Evolutionary conservation across 2,797 vertebrate genomes (phyloP).

Genomic region (Novumbra hubbsi): DNA sequence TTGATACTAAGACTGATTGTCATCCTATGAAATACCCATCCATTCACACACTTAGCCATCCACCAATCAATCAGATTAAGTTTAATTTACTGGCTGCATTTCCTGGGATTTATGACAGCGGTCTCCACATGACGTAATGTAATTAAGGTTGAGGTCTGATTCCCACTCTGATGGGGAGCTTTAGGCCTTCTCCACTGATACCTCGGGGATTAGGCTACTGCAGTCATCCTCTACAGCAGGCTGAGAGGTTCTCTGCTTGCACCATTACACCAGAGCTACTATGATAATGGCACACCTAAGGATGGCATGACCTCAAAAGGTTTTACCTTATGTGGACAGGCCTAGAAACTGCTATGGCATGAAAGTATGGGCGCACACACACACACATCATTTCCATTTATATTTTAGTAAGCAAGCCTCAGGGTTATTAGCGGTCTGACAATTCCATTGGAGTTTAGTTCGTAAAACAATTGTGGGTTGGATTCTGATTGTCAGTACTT

Average conservation of each 20-base stretch:
- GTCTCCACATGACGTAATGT: conserved; percentile 5
- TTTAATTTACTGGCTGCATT: conserved; percentile 6
- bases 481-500: no score
- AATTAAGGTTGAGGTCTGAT: conserved; percentile 1
- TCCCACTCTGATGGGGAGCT: not conserved
- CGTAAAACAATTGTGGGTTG: no score
- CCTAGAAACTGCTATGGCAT: no score
- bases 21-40: not conserved
- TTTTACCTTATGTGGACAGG: not conserved
- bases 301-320: not conserved
- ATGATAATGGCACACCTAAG: not conserved
- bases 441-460: not conserved
- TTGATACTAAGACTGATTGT: not conserved
- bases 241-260: not conserved
- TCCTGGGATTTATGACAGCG: not conserved
- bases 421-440: not conserved
- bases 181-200: not conserved
- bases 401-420: not conserved
- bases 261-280: not conserved
- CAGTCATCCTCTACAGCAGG: not conserved
- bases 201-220: not conserved
- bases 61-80: not conserved
- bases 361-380: no score
- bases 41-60: not conserved
- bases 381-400: not conserved